These are phyloP conservation scores for Oryctolagus cuniculus DNA, from an alignment of 2,113 vertebrate species.

Conservation along the genomic window DNA sequence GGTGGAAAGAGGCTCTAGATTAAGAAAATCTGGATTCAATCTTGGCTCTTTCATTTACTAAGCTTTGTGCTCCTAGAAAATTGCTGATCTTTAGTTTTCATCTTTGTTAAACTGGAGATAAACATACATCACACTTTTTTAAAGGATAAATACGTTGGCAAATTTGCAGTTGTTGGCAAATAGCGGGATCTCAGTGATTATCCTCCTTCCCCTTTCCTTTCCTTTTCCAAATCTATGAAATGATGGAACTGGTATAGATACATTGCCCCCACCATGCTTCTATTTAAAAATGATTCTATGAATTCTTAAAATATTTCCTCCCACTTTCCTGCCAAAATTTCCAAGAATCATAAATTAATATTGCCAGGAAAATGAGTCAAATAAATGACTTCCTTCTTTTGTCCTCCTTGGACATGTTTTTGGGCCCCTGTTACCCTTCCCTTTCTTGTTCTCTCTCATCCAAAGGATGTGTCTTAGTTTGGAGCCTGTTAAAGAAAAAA, in stretches of 20 bases:
- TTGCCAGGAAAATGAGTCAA: slow-evolving; percentile 70
- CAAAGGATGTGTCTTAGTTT: slow-evolving; percentile 34
- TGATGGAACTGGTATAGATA: neutral
- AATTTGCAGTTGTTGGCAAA: slow-evolving; percentile 22
- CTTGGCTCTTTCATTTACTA: slow-evolving; percentile 1
- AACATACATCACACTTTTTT: neutral
- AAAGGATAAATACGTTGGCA: neutral
- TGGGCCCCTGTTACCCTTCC: neutral
- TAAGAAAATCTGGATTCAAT: neutral
- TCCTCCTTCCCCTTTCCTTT: neutral
- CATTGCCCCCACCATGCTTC: neutral
- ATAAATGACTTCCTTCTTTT: slow-evolving; percentile 67
- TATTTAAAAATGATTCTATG: slow-evolving; percentile 35
- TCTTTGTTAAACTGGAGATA: neutral
- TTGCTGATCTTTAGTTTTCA: slow-evolving; percentile 34
- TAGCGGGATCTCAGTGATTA: neutral
- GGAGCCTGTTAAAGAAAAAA: neutral
- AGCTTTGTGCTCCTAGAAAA: neutral
- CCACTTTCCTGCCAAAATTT: slow-evolving; percentile 70
- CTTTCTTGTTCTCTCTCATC: neutral
- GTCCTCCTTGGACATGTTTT: slow-evolving; percentile 2
- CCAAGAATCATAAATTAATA: slow-evolving; percentile 71
- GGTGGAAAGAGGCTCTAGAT: neutral
- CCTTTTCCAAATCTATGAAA: slow-evolving; percentile 14
- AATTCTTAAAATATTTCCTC: slow-evolving; percentile 73